These are phyloP conservation scores for Vulpes ferrilata DNA, from an alignment of 2,113 vertebrate genomes.

Conservation along the genomic window DNA sequence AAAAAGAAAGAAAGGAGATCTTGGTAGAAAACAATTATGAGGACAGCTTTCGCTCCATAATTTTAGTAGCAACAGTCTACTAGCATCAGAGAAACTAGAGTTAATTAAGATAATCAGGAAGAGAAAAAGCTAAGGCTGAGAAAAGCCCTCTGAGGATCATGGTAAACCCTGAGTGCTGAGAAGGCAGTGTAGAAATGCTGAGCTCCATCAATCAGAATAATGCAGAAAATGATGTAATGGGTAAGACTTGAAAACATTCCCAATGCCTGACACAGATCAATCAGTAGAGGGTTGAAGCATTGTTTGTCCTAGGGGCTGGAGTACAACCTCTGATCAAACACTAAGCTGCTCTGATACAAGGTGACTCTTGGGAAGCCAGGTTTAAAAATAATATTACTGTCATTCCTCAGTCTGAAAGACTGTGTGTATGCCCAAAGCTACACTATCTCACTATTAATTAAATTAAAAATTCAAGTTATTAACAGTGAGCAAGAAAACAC, in stretches of 20 bases:
- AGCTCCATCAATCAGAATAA: not conserved
- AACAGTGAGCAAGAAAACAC: not conserved
- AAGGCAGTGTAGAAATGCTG: too few relatives aligned
- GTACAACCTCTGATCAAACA: not conserved
- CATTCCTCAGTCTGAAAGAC: not conserved
- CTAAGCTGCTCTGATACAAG: not conserved
- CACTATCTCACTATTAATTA: not conserved
- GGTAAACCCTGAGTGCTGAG: too few relatives aligned
- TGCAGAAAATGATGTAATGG: not conserved
- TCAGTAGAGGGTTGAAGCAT: not conserved
- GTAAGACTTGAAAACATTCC: not conserved
- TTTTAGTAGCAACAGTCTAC: not conserved
- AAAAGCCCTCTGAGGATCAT: not conserved
- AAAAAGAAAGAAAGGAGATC: not conserved
- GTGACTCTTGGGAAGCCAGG: not conserved
- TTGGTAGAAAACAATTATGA: not conserved
- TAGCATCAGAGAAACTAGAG: not conserved
- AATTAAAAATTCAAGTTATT: not conserved
- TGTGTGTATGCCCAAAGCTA: not conserved
- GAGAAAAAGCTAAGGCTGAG: not conserved
- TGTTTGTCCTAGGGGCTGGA: not conserved
- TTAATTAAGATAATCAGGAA: not conserved
- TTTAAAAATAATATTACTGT: not conserved
- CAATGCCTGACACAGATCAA: not conserved
- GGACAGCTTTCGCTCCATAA: too few relatives aligned